Conservation (phyloP, 2,113 vertebrate species). For the Muscicapa adusta region DNA sequence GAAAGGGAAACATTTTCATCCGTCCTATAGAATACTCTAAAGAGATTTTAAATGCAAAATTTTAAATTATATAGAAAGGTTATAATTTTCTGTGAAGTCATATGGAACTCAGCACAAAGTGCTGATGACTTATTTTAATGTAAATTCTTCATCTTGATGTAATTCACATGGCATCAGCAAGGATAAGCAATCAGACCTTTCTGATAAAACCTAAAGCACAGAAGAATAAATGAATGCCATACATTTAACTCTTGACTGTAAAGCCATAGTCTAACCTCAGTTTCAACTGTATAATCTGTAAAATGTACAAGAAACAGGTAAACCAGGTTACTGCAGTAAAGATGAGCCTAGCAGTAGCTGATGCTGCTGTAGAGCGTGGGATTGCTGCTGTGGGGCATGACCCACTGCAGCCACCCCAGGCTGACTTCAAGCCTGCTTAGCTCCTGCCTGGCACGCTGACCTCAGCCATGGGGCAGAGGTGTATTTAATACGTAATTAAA, state of each 20-base stretch:
- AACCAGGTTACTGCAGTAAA: not conserved
- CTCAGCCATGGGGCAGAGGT: not conserved
- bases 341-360: not conserved
- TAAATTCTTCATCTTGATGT: constrained; percentile 57
- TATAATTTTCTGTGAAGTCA: constrained; percentile 50
- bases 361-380: rapidly evolving
- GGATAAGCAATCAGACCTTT: constrained; percentile 62
- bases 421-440: not conserved
- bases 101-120: constrained; percentile 27
- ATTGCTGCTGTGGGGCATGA: not conserved
- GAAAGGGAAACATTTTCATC: not conserved
- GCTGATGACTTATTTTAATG: constrained; percentile 67
- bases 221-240: not conserved
- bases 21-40: not conserved
- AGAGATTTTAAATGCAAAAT: constrained; percentile 5
- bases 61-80: constrained; percentile 24
- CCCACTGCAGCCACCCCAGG: not conserved
- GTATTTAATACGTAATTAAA: not conserved
- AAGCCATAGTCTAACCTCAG: not conserved
- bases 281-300: not conserved
- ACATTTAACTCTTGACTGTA: constrained; percentile 25
- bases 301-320: not conserved
- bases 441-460: not conserved
- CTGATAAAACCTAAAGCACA: constrained; percentile 38
- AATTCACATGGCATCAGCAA: constrained; percentile 51